These are phyloP conservation scores for Drosophila nannoptera DNA, from an alignment of 1,140 invertebrate genomes.

Conservation along the genomic window DNA sequence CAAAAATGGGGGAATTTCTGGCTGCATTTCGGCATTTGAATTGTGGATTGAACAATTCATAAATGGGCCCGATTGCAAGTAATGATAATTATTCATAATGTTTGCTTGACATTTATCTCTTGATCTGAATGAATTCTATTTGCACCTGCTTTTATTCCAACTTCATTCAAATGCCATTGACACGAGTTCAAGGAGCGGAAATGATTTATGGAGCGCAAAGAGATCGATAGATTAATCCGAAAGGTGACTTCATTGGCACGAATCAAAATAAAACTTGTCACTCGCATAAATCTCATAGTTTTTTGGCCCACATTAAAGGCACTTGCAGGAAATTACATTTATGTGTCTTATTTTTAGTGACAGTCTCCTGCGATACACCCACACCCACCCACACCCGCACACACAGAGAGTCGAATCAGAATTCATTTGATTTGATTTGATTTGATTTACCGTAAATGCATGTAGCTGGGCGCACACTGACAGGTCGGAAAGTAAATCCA, in stretches of 20 bases:
- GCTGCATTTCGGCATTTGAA: too few species aligned
- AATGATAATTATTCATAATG: too few species aligned
- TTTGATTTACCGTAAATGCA: slow-evolving; percentile 47
- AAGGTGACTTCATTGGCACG: background rate
- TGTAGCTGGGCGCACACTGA: slow-evolving; percentile 10
- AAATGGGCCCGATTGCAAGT: background rate
- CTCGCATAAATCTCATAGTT: slow-evolving; percentile 3
- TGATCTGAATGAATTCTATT: slow-evolving; percentile 6
- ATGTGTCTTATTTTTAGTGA: slow-evolving; percentile 58
- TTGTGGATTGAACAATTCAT: background rate
- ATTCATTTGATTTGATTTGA: slow-evolving; percentile 57
- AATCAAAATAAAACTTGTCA: background rate
- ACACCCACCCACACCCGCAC: background rate
- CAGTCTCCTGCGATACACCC: slow-evolving; percentile 42
- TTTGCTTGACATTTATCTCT: background rate
- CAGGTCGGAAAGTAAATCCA: slow-evolving; percentile 35
- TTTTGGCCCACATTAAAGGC: slow-evolving; percentile 17
- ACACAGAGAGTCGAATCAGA: slow-evolving; percentile 30
- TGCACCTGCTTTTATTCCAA: slow-evolving; percentile 5
- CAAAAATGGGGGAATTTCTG: background rate
- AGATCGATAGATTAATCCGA: slow-evolving; percentile 9
- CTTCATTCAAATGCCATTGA: slow-evolving; percentile 8
- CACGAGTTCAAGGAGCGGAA: slow-evolving; percentile 28
- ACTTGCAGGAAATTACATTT: slow-evolving; percentile 58
- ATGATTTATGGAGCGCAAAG: slow-evolving; percentile 27